Percentiles rank a stretch among this genome's conserved stretches.
phyloP scores from a whole-genome alignment of 2,113 vertebrate genomes.

The Trogon melanurus region DNA sequence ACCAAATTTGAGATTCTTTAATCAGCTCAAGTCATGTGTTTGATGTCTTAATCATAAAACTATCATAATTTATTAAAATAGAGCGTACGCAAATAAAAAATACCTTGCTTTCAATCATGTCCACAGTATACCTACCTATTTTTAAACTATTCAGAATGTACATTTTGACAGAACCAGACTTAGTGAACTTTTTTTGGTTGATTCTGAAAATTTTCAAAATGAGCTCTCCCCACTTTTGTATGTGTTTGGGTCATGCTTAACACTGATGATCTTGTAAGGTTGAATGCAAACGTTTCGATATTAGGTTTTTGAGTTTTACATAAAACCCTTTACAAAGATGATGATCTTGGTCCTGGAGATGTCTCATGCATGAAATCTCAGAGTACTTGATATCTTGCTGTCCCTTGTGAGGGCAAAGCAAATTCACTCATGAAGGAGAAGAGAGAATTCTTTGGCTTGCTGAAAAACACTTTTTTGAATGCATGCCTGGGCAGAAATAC shows the following conservation, averaged over 20 bases:
- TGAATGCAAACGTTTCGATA: not conserved
- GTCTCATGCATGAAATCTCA: not conserved
- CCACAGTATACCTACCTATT: not conserved
- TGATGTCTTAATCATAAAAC: not conserved
- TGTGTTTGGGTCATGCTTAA: not conserved
- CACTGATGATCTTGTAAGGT: not conserved
- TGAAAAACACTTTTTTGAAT: not conserved
- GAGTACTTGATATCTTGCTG: not conserved
- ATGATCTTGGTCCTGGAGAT: not conserved
- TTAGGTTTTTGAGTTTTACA: not conserved
- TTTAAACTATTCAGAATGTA: not conserved
- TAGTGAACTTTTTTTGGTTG: not conserved
- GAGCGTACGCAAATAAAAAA: not conserved
- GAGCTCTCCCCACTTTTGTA: not conserved
- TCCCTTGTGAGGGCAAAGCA: not conserved
- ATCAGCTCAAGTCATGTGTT: not conserved
- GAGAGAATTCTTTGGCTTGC: not conserved
- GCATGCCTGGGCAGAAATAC: not conserved
- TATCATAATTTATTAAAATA: not conserved
- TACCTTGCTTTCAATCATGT: not conserved
- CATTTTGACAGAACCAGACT: not conserved
- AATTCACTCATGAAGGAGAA: not conserved
- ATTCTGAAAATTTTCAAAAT: not conserved
- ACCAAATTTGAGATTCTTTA: not conserved
- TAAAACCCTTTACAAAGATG: not conserved